phyloP scores from a whole-genome alignment of 1,140 invertebrate species.

The Diabrotica virgifera region DNA sequence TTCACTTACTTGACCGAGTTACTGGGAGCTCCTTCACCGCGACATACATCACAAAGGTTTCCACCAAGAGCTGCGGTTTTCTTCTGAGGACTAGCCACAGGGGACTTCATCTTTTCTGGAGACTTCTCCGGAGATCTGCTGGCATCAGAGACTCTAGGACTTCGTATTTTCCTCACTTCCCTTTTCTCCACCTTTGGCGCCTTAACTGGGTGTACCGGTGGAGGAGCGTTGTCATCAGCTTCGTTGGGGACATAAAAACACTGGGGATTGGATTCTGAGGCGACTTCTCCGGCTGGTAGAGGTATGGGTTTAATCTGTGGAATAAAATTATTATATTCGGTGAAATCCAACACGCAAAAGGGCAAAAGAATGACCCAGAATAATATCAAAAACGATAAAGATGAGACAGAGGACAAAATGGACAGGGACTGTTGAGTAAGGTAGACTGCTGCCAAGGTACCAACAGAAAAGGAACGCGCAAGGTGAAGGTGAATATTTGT shows the following conservation, averaged over 20 bases:
- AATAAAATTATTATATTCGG: neutral
- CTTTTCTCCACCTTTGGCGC: slow-evolving; percentile 12
- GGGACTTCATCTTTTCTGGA: slow-evolving; percentile 12
- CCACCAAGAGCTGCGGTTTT: slow-evolving; percentile 25
- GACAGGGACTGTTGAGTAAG: no score
- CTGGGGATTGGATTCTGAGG: slow-evolving; percentile 59
- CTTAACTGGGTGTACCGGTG: slow-evolving; percentile 39
- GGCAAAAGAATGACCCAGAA: no score
- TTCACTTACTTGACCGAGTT: slow-evolving; percentile 67
- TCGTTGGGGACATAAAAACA: slow-evolving; percentile 70
- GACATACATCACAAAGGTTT: slow-evolving; percentile 67
- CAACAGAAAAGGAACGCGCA: no score
- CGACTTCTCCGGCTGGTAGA: slow-evolving; percentile 66
- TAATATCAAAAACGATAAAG: no score
- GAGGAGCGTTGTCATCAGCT: slow-evolving; percentile 63
- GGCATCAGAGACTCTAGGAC: slow-evolving; percentile 21
- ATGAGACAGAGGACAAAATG: no score
- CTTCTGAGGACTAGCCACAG: slow-evolving; percentile 4
- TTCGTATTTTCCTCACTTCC: slow-evolving; percentile 19
- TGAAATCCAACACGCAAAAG: no score
- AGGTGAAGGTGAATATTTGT: no score
- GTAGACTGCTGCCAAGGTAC: no score
- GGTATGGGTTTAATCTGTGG: slow-evolving; percentile 76
- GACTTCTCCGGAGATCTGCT: neutral
- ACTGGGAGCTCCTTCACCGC: slow-evolving; percentile 55